Conservation (phyloP, 2,888 invertebrate species). For the Habroteleia sp. region DNA sequence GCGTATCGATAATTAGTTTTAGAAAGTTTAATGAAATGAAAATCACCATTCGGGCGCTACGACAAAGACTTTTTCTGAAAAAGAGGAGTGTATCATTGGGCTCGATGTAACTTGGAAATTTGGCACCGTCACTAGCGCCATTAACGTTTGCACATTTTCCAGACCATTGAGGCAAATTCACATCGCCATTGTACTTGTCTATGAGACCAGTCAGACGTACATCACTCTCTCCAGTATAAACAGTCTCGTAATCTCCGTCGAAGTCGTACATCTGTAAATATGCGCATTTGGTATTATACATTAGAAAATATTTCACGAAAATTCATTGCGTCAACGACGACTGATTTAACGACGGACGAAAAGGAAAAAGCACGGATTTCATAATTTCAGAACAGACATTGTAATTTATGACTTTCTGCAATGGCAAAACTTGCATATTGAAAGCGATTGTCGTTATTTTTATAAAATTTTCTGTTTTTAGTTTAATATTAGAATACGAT, state of each 20-base stretch:
- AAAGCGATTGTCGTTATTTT: no score
- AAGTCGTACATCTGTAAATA: slow-evolving; percentile 91
- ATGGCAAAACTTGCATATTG: no score
- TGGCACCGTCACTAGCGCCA: slow-evolving; percentile 91
- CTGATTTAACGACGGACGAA: neutral
- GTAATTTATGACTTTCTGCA: no score
- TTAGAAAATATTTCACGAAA: slow-evolving; percentile 27
- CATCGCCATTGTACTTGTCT: slow-evolving; percentile 88
- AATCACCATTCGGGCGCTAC: slow-evolving; percentile 88
- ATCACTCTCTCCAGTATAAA: slow-evolving; percentile 87
- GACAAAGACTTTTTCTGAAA: slow-evolving; percentile 92
- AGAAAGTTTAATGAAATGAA: slow-evolving; percentile 8
- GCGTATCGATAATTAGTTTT: neutral
- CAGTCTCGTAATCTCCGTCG: slow-evolving; percentile 88
- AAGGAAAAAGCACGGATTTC: neutral
- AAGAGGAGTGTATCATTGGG: slow-evolving; percentile 88
- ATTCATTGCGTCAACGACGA: slow-evolving; percentile 9
- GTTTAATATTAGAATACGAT: no score
- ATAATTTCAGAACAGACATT: no score
- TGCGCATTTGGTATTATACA: slow-evolving; percentile 10
- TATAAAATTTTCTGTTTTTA: no score
- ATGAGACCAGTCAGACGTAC: slow-evolving; percentile 86
- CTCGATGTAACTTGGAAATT: slow-evolving; percentile 87
- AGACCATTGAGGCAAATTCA: slow-evolving; percentile 90
- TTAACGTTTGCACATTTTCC: slow-evolving; percentile 89